Base-by-base conservation (phyloP, 2,888 invertebrate species). In the Oegoconia quadripuncta region DNA sequence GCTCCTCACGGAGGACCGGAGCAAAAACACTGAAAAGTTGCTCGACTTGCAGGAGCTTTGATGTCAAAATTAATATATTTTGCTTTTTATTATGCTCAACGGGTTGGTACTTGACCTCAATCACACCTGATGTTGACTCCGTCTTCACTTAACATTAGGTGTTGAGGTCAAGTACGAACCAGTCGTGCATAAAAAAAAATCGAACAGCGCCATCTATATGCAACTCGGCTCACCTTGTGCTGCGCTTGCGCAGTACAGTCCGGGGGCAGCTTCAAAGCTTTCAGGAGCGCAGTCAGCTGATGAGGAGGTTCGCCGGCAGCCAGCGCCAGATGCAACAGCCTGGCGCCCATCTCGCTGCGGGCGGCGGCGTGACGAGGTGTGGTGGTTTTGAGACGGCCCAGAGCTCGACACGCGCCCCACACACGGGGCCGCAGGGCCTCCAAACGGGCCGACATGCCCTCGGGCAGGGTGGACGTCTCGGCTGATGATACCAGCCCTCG, bases 291-390 rank as follows among this genome's bases (percentile, higher is more conserved):
- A 1, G 79, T 71, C 0, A 79, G 68, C 17, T 59, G 68, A 4
- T 52, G 56, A 31, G 71, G 49, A 1, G 64, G 59, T 50, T 55
- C 69, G 0, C 73, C 74, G 0, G 62, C 74, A 2, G 75, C 75
- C 29, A 72, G 46, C n/a, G 77, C 71, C 41, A 81, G 66, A 55
- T 76, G 78, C 35, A 81, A 63, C 8, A 83, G 58, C 0, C 82
- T 65, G 1, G 71, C 74, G 0, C 82, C 82, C 77, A 83, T 76
- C 72, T 86, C 84, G 0, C 80, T 71, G 9, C 75, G 66, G 0
- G 80, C 66, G 7, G 69, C 68, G 1, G 52, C 35, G n/a, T 46
- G 46, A 0, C 59, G 63, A 0, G 53, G 46, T 0, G 44, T 35
- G 7, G 68, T 65, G 44, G 13, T 35, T 27, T 36, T 1, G 23